phyloP scores from a whole-genome alignment of 1,140 invertebrate species.

The Drosophila nannoptera region DNA sequence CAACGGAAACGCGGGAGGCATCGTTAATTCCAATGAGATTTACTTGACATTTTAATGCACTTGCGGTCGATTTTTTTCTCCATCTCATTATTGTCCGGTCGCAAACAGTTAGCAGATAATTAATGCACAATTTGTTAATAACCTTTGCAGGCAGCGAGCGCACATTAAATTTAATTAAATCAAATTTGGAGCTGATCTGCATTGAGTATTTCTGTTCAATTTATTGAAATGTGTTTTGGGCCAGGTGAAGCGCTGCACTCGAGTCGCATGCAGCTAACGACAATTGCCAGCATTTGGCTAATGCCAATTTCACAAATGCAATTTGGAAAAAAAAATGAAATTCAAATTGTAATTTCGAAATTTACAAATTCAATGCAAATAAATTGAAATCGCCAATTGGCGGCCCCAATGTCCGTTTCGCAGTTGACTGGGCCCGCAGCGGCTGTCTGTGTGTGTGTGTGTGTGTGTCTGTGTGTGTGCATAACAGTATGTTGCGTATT shows the following conservation, averaged over 20 bases:
- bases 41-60: constrained; percentile 24
- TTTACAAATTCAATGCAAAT: constrained; percentile 22
- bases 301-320: constrained; percentile 22
- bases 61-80: constrained; percentile 1
- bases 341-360: constrained; percentile 26
- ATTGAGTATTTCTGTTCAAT: too few species aligned
- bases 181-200: too few species aligned
- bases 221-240: too few species aligned
- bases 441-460: constrained; percentile 3
- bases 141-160: too few species aligned
- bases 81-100: too few species aligned
- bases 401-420: constrained; percentile 13
- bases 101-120: too few species aligned
- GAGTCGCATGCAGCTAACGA: constrained; percentile 12
- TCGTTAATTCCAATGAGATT: constrained; percentile 46
- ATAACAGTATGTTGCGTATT: constrained; percentile 16
- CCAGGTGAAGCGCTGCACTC: constrained; percentile 3
- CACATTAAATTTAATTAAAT: too few species aligned
- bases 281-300: constrained; percentile 20
- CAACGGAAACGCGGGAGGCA: constrained; percentile 10
- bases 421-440: constrained; percentile 26
- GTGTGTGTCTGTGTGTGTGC: constrained; percentile 15
- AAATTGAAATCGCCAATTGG: constrained; percentile 37
- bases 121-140: too few species aligned
- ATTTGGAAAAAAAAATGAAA: constrained; percentile 16